phyloP scores from a whole-genome alignment of 2,888 invertebrate species.

The Conus canariensis region DNA sequence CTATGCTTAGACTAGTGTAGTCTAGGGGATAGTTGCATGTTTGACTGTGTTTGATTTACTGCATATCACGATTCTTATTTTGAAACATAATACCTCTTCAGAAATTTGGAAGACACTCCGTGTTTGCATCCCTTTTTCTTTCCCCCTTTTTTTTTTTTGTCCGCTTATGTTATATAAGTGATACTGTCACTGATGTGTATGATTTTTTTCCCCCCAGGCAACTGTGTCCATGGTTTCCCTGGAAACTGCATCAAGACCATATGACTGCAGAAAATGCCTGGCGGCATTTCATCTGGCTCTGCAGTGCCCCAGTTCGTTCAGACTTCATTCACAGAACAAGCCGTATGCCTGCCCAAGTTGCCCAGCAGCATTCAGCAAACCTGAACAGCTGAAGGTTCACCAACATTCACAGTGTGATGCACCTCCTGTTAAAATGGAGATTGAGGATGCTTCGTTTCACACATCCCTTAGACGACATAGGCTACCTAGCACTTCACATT shows the following conservation, averaged over 20 bases:
- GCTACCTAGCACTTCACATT: neutral
- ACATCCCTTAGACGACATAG: neutral
- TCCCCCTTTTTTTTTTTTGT: too few relatives aligned
- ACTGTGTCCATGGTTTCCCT: constrained; percentile 26
- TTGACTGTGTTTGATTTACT: too few relatives aligned
- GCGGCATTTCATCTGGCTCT: constrained; percentile 34
- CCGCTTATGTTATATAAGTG: too few relatives aligned
- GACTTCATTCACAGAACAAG: constrained; percentile 18
- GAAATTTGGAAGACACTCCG: too few relatives aligned
- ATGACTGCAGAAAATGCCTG: constrained; percentile 29
- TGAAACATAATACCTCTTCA: too few relatives aligned
- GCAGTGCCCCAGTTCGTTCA: constrained; percentile 22
- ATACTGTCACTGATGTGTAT: neutral
- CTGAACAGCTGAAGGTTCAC: neutral
- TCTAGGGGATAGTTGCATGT: too few relatives aligned
- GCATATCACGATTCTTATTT: too few relatives aligned
- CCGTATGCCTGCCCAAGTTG: constrained; percentile 6
- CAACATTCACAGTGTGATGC: neutral
- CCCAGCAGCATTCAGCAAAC: neutral
- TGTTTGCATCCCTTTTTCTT: too few relatives aligned
- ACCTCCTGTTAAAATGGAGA: neutral
- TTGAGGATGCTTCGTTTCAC: neutral
- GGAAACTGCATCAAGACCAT: constrained; percentile 38
- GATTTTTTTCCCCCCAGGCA: constrained; percentile 28
- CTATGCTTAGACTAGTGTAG: too few relatives aligned